Percentiles rank a stretch among this genome's conserved stretches.
Conservation (phyloP, 2,797 vertebrate genomes). For the Capromys pilorides region DNA sequence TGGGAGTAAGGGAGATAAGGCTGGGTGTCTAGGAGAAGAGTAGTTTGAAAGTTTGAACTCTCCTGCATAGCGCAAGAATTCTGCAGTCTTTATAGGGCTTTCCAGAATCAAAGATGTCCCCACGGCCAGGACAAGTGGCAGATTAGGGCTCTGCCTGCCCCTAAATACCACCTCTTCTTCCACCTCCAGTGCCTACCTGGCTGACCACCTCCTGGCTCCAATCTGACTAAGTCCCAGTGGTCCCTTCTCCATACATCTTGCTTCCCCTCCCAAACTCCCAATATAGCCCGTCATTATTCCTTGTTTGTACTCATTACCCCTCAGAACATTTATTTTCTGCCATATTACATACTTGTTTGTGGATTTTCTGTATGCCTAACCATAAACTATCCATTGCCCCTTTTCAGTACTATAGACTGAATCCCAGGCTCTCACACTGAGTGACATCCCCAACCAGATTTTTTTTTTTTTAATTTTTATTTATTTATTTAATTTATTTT, state of each 20-base stretch:
- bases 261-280: not conserved
- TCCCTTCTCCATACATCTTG: not conserved
- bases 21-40: not conserved
- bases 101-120: slow-evolving; percentile 45
- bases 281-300: not conserved
- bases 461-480: not conserved
- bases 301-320: not conserved
- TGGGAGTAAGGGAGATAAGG: not conserved
- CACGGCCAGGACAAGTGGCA: not conserved
- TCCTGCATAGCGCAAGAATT: not conserved
- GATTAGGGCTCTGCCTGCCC: not conserved
- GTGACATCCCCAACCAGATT: not conserved
- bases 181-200: not conserved
- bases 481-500: too few species aligned
- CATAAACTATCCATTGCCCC: not conserved
- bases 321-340: not conserved
- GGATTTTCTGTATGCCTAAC: not conserved
- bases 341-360: not conserved
- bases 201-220: not conserved
- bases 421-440: not conserved
- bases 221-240: not conserved
- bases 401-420: not conserved
- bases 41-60: not conserved
- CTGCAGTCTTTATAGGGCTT: slow-evolving; percentile 53
- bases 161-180: not conserved